These are phyloP conservation scores for Panzeria rudis DNA, from an alignment of 2,888 invertebrate genomes.

Conservation along the genomic window DNA sequence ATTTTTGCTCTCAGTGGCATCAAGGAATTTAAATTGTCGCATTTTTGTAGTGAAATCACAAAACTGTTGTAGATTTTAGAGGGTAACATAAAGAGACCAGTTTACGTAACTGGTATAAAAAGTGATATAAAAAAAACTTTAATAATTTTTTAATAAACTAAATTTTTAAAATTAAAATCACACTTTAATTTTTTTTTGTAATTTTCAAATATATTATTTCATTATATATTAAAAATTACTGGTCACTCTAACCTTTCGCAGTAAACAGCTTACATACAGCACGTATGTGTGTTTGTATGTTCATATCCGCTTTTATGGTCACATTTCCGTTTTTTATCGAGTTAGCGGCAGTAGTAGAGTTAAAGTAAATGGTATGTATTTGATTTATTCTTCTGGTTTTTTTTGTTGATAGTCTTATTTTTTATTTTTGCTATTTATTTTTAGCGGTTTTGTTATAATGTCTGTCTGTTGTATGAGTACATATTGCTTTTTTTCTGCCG, in stretches of 20 bases:
- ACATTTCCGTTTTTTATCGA: conserved; percentile 77
- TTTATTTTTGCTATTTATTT: conserved; percentile 33
- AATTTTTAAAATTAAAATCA: not conserved
- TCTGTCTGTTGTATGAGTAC: conserved; percentile 17
- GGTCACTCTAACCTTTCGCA: conserved; percentile 7
- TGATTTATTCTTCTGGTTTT: conserved; percentile 42
- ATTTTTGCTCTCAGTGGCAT: conserved; percentile 30
- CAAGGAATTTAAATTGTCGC: conserved; percentile 60
- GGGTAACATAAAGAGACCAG: conserved; percentile 1
- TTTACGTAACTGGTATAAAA: too few species aligned
- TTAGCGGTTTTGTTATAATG: conserved; percentile 51
- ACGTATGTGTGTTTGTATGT: conserved; percentile 40
- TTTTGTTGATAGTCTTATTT: not conserved
- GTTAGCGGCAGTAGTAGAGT: conserved; percentile 44
- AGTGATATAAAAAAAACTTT: not conserved
- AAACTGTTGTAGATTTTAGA: conserved; percentile 18
- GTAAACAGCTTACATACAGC: not conserved
- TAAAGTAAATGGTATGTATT: conserved; percentile 59
- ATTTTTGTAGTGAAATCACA: conserved; percentile 41
- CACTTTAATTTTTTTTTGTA: too few species aligned
- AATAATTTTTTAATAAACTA: not conserved
- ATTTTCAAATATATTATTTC: too few species aligned
- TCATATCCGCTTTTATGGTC: conserved; percentile 79
- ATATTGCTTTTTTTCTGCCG: conserved; percentile 26
- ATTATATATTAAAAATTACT: too few species aligned